Conservation (phyloP, 2,113 vertebrate species). For the Cynocephalus volans region DNA sequence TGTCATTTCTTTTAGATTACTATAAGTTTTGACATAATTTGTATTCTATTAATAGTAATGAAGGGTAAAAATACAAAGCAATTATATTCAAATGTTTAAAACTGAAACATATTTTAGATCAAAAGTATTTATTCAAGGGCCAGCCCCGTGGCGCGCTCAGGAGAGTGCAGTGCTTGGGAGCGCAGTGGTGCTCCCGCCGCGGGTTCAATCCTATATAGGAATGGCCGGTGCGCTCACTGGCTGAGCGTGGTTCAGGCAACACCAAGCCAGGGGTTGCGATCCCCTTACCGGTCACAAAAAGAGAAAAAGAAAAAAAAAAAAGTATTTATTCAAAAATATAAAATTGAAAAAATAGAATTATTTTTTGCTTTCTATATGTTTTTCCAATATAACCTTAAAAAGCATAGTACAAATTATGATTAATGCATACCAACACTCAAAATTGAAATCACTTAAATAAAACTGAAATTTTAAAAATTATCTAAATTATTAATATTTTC, state of each 20-base stretch:
- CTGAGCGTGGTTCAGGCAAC: too few species aligned
- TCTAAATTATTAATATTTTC: background rate
- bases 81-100: background rate
- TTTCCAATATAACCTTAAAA: background rate
- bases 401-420: background rate
- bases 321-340: background rate
- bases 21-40: background rate
- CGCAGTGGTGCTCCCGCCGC: too few species aligned
- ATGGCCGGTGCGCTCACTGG: too few species aligned
- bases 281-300: too few species aligned
- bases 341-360: background rate
- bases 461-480: background rate
- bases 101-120: slow-evolving; percentile 20
- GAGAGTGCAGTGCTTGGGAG: too few species aligned
- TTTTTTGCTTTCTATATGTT: background rate
- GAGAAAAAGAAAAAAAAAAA: too few species aligned
- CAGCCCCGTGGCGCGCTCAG: too few species aligned
- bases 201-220: too few species aligned
- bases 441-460: slow-evolving; percentile 2
- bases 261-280: too few species aligned
- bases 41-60: background rate
- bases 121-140: background rate
- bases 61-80: background rate
- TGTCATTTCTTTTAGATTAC: background rate
- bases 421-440: background rate